Evolutionary conservation across 1,140 invertebrate species (phyloP).

Genomic region (Limonius californicus): DNA sequence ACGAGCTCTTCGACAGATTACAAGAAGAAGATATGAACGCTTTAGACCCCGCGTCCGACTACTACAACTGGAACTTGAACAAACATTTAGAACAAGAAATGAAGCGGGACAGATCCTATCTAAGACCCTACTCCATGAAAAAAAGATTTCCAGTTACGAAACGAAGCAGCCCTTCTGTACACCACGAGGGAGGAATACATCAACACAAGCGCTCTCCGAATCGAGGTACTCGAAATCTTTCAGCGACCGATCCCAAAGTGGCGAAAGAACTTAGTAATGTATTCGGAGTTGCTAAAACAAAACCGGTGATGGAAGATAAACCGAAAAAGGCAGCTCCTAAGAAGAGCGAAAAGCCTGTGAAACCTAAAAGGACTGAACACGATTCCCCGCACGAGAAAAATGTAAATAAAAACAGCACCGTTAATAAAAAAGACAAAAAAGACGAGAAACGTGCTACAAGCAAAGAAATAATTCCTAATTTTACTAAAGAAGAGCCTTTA

Average conservation of each 20-base stretch:
- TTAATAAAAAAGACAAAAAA: conserved; percentile 39
- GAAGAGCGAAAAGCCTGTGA: conserved; percentile 19
- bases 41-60: background rate
- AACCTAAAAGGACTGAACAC: conserved; percentile 26
- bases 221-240: conserved; percentile 27
- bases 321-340: conserved; percentile 24
- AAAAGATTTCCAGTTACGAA: conserved; percentile 64
- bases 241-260: conserved; percentile 48
- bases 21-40: conserved; percentile 16
- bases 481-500: conserved; percentile 41
- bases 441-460: conserved; percentile 34
- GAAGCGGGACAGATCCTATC: conserved; percentile 17
- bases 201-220: conserved; percentile 38
- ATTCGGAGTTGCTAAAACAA: conserved; percentile 43
- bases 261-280: conserved; percentile 55
- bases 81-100: conserved; percentile 16
- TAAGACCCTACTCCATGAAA: conserved; percentile 16
- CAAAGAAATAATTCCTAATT: background rate
- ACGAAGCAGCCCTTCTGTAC: conserved; percentile 49
- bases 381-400: background rate
- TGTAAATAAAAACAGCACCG: conserved; percentile 39
- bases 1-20: conserved; percentile 24
- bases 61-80: conserved; percentile 18
- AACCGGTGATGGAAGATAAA: conserved; percentile 24
- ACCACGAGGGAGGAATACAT: conserved; percentile 37